Conservation (phyloP, 2,888 invertebrate genomes). For the Timema cristinae region DNA sequence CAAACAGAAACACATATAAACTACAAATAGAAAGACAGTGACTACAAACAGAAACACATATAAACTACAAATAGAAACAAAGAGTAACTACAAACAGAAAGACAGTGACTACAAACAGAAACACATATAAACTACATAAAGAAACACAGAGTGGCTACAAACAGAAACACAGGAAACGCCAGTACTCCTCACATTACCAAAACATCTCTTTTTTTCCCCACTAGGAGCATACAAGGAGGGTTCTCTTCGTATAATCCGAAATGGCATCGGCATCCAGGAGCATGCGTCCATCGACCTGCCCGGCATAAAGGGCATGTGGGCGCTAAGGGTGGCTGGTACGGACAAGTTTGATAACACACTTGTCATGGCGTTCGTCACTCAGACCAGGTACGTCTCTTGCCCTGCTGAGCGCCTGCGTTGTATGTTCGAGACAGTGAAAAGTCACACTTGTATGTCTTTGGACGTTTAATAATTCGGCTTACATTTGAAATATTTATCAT, state of each 20-base stretch:
- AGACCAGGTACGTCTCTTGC: constrained; percentile 53
- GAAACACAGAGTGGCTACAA: not conserved
- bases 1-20: too few species aligned
- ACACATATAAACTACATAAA: not conserved
- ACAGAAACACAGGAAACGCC: not conserved
- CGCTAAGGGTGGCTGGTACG: constrained; percentile 66
- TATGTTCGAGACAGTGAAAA: too few species aligned
- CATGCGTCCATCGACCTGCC: constrained; percentile 95
- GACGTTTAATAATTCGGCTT: too few species aligned
- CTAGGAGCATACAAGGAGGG: constrained; percentile 92
- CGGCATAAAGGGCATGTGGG: constrained; percentile 98
- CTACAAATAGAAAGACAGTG: not conserved
- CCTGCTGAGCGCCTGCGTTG: too few species aligned
- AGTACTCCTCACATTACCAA: too few species aligned
- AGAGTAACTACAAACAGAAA: not conserved
- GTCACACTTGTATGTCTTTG: too few species aligned
- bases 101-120: not conserved
- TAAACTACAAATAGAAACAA: not conserved
- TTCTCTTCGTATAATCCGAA: constrained; percentile 92
- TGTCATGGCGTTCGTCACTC: constrained; percentile 94
- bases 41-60: too few species aligned
- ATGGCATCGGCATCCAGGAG: constrained; percentile 98
- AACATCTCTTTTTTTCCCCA: constrained; percentile 22
- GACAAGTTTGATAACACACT: constrained; percentile 76
- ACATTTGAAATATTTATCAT: too few species aligned